phyloP scores from a whole-genome alignment of 2,797 vertebrate species.

The Ambastaia sidthimunki region DNA sequence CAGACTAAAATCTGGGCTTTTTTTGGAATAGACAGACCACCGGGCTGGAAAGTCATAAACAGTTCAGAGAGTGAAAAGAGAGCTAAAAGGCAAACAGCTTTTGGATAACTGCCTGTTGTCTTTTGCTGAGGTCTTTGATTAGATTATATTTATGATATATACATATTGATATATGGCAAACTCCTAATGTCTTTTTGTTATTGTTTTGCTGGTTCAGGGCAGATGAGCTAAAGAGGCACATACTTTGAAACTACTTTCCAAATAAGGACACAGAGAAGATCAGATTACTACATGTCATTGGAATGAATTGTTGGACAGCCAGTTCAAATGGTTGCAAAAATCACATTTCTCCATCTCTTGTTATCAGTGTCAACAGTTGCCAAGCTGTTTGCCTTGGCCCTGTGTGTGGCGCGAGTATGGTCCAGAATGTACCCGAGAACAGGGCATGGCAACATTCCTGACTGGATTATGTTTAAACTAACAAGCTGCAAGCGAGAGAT shows the following conservation, averaged over 20 bases:
- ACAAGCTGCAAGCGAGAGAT: constrained; percentile 41
- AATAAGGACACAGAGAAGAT: constrained; percentile 59
- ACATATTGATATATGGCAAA: not conserved
- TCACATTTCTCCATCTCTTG: constrained; percentile 56
- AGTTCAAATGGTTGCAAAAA: constrained; percentile 53
- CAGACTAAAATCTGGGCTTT: too few relatives aligned
- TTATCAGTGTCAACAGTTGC: constrained; percentile 71
- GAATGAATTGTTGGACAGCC: constrained; percentile 45
- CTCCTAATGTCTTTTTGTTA: not conserved
- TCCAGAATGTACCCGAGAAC: constrained; percentile 59
- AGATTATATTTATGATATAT: not conserved
- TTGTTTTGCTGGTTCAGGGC: constrained; percentile 55
- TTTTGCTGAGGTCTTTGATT: not conserved
- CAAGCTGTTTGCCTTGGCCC: constrained; percentile 70
- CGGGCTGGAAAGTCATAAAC: too few relatives aligned
- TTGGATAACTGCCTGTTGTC: not conserved
- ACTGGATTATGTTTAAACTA: constrained; percentile 47
- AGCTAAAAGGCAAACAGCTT: too few relatives aligned
- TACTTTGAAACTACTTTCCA: constrained; percentile 63
- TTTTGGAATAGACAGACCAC: too few relatives aligned
- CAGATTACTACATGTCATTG: constrained; percentile 54
- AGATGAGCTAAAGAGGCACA: constrained; percentile 55
- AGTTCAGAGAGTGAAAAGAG: too few relatives aligned
- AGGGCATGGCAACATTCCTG: constrained; percentile 68
- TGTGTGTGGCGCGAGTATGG: constrained; percentile 30